Evolutionary conservation across 2,888 invertebrate species (phyloP).

Genomic region (Theretra japonica): DNA sequence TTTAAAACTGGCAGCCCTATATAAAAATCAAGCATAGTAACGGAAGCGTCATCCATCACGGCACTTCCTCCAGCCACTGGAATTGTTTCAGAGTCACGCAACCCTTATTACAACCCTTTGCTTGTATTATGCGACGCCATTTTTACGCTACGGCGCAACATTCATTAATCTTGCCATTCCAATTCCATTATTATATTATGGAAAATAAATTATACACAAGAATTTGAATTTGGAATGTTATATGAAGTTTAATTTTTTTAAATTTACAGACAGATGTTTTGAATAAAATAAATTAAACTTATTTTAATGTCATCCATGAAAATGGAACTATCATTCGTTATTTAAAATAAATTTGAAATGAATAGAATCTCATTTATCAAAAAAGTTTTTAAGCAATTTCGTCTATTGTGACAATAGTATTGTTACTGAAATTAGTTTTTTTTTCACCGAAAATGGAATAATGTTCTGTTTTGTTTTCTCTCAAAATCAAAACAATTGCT

Average conservation of each 20-base stretch:
- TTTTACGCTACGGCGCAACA: constrained; percentile 29
- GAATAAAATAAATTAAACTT: not conserved
- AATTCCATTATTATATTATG: constrained; percentile 36
- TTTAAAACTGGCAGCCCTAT: constrained; percentile 24
- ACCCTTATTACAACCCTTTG: constrained; percentile 53
- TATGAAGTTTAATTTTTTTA: not conserved
- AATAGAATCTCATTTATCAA: not conserved
- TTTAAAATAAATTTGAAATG: not conserved
- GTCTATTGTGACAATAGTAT: not conserved
- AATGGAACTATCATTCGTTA: not conserved
- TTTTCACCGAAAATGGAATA: not conserved
- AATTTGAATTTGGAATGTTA: constrained; percentile 13
- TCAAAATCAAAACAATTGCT: not conserved
- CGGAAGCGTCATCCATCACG: constrained; percentile 46
- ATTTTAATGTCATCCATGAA: not conserved
- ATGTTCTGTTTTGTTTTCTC: not conserved
- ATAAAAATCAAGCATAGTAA: constrained; percentile 31
- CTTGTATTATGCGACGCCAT: constrained; percentile 35
- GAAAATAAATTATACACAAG: constrained; percentile 8
- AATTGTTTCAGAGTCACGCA: constrained; percentile 49
- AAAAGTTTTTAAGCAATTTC: not conserved
- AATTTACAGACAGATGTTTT: not conserved
- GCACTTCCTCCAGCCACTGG: constrained; percentile 39
- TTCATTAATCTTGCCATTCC: constrained; percentile 45
- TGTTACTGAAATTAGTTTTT: not conserved